Evolutionary conservation across 1,140 invertebrate genomes (phyloP).

Genomic region (Leptinotarsa lineolata): DNA sequence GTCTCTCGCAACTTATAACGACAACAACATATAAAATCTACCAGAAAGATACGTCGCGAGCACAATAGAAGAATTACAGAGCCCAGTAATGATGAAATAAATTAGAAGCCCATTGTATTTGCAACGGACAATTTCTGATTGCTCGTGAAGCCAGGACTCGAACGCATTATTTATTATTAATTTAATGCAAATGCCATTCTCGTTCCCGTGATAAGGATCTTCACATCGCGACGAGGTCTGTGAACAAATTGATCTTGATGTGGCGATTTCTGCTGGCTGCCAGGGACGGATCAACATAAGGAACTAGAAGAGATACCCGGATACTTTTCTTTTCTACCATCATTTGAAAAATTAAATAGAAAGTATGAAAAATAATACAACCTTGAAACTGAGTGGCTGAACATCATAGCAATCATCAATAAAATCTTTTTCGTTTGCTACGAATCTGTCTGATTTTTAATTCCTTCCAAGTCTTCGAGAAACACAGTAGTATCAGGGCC

Average conservation of each 20-base stretch:
- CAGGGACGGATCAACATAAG: neutral
- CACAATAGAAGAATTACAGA: conserved; percentile 6
- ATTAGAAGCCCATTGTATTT: conserved; percentile 4
- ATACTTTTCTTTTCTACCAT: too few species aligned
- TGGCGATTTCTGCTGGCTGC: neutral
- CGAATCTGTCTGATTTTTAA: too few species aligned
- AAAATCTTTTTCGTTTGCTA: too few species aligned
- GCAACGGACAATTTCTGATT: conserved; percentile 3
- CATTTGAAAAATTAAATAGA: too few species aligned
- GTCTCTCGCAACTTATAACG: neutral
- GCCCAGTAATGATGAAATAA: neutral
- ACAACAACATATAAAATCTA: conserved; percentile 3
- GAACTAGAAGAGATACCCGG: too few species aligned
- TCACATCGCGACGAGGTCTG: neutral
- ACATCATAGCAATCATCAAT: too few species aligned
- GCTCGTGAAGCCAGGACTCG: neutral
- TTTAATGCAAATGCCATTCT: conserved; percentile 8
- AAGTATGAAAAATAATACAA: too few species aligned
- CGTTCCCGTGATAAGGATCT: neutral
- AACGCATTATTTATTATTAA: conserved; percentile 9
- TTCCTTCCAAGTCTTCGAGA: too few species aligned
- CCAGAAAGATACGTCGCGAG: neutral
- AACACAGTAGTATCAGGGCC: too few species aligned
- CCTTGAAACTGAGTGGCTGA: too few species aligned
- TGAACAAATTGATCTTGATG: neutral